These are phyloP conservation scores for Sebastes dallii DNA, from an alignment of 2,797 vertebrate species.

Conservation along the genomic window DNA sequence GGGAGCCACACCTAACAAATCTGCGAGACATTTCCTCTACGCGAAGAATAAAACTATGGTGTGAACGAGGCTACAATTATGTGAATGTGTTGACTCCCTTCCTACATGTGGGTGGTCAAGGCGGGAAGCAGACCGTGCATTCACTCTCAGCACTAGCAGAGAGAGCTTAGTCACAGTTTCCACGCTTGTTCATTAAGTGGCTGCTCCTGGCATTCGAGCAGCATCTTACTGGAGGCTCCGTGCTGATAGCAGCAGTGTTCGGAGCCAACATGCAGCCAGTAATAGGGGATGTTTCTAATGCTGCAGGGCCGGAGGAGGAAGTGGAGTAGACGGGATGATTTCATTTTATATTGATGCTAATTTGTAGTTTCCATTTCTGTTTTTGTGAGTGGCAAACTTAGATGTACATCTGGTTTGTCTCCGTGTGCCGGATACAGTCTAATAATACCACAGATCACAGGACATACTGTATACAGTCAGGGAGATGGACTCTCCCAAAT, in stretches of 20 bases:
- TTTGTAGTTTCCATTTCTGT: background rate
- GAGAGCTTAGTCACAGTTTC: slow-evolving; percentile 75
- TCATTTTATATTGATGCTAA: slow-evolving; percentile 27
- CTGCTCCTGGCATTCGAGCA: slow-evolving; percentile 73
- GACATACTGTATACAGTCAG: slow-evolving; percentile 8
- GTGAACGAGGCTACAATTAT: slow-evolving; percentile 31
- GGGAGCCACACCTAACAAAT: slow-evolving; percentile 2
- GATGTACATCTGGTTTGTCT: slow-evolving; percentile 12
- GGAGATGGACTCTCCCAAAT: slow-evolving; percentile 48
- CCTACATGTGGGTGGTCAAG: slow-evolving; percentile 65
- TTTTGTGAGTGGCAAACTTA: background rate
- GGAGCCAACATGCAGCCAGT: slow-evolving; percentile 25
- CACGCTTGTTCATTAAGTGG: slow-evolving; percentile 75
- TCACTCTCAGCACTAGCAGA: slow-evolving; percentile 27
- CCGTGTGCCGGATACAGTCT: slow-evolving; percentile 9
- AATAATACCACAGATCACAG: slow-evolving; percentile 51
- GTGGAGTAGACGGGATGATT: slow-evolving; percentile 6
- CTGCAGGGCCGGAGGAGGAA: slow-evolving; percentile 8
- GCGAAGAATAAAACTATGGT: slow-evolving; percentile 28
- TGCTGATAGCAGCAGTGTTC: slow-evolving; percentile 19
- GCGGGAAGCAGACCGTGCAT: slow-evolving; percentile 57
- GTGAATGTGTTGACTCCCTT: slow-evolving; percentile 42
- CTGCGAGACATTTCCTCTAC: slow-evolving; percentile 43
- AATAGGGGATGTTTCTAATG: background rate
- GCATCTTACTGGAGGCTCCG: slow-evolving; percentile 62